Conservation (phyloP, 2,888 invertebrate species). For the Lasioglossum malachurum region DNA sequence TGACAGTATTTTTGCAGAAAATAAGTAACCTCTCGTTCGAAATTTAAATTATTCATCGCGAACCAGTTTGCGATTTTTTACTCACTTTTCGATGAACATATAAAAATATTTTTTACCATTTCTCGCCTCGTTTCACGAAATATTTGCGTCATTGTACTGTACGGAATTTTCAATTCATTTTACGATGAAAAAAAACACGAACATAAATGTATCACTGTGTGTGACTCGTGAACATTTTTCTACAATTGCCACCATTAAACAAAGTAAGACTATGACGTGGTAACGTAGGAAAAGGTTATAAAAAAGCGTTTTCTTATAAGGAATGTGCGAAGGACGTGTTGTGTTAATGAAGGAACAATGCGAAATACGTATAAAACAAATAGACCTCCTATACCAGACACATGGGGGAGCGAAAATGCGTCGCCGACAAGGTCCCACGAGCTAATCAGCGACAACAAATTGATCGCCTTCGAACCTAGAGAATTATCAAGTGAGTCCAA, state of each 20-base stretch:
- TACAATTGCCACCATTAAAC: not conserved
- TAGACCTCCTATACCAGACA: conserved; percentile 15
- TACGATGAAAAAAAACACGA: not conserved
- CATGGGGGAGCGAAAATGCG: conserved; percentile 24
- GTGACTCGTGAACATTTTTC: not conserved
- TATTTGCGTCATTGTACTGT: not conserved
- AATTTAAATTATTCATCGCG: not conserved
- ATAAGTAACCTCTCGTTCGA: not conserved
- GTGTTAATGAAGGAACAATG: not conserved
- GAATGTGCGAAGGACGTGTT: too few relatives aligned
- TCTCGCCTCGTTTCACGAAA: not conserved
- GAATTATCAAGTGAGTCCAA: not conserved
- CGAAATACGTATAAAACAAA: not conserved
- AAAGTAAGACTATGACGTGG: not conserved
- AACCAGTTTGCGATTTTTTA: not conserved
- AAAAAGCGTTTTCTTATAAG: not conserved
- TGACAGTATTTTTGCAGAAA: too few relatives aligned
- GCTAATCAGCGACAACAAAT: not conserved
- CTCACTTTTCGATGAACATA: not conserved
- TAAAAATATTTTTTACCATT: conserved; percentile 48
- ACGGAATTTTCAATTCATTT: not conserved
- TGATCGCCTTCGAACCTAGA: not conserved
- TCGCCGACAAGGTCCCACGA: conserved; percentile 2
- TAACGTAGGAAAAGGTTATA: not conserved
- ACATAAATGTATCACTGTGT: not conserved